phyloP scores from a whole-genome alignment of 2,888 invertebrate genomes.

The Macrosiphum euphorbiae region DNA sequence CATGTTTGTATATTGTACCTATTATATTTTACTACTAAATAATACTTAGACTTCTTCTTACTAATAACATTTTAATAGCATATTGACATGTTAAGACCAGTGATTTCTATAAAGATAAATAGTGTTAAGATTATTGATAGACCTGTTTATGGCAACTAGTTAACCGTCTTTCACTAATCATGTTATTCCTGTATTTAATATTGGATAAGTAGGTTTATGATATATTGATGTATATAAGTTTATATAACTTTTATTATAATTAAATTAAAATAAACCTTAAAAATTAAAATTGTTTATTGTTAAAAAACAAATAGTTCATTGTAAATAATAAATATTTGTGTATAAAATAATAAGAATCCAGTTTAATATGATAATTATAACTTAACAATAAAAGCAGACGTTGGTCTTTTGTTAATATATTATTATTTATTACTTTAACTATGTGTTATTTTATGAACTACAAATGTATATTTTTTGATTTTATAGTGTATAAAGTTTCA shows the following conservation, averaged over 20 bases:
- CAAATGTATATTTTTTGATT: constrained; percentile 16
- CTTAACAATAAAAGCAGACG: background rate
- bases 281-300: background rate
- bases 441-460: background rate
- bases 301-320: background rate
- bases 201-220: background rate
- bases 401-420: background rate
- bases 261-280: background rate
- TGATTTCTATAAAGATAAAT: background rate
- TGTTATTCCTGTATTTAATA: background rate
- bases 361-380: background rate
- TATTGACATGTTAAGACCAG: background rate
- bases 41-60: background rate
- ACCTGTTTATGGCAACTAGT: background rate
- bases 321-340: background rate
- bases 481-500: constrained; percentile 85
- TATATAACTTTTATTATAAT: background rate
- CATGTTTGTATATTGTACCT: background rate
- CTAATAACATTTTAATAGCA: background rate
- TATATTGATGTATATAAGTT: background rate
- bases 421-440: background rate
- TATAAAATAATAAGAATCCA: background rate
- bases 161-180: background rate
- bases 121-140: background rate
- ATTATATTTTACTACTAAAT: background rate